A percentile compares a stretch with the other conserved stretches of the same genome.
Conservation (phyloP, 2,797 vertebrate genomes). For the Hapalemur alaotrensis region DNA sequence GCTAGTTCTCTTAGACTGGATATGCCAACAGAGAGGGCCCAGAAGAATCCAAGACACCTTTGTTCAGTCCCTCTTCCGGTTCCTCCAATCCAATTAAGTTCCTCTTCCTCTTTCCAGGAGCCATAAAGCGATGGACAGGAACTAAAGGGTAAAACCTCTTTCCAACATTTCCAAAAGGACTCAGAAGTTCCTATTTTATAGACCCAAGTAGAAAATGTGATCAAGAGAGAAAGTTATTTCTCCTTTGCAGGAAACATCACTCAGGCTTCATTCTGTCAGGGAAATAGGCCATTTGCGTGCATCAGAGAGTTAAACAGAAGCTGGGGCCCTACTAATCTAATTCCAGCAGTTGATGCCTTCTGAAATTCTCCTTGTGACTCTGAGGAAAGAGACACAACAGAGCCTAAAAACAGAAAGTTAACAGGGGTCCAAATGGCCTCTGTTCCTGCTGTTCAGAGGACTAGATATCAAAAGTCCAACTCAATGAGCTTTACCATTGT, state of each 20-base stretch:
- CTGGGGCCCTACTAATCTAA: neutral
- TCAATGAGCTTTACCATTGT: neutral
- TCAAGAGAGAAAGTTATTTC: neutral
- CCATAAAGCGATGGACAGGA: neutral
- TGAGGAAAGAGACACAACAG: neutral
- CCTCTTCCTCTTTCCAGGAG: neutral
- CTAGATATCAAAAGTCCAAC: neutral
- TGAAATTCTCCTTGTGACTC: neutral
- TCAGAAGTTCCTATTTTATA: neutral
- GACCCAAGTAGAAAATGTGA: neutral
- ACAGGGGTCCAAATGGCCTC: fast-evolving
- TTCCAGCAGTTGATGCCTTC: neutral
- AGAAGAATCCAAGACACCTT: neutral
- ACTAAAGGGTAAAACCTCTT: neutral
- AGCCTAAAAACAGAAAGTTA: neutral
- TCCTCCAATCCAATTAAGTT: neutral
- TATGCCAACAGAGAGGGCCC: neutral
- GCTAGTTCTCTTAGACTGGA: neutral
- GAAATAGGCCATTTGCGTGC: neutral
- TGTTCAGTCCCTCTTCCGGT: neutral
- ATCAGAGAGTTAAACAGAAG: neutral
- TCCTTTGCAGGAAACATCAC: neutral
- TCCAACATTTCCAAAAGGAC: neutral
- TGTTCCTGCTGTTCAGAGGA: neutral
- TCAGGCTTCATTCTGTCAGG: neutral